Base-by-base conservation (phyloP, 2,113 vertebrate species). In the Orcinus orca region DNA sequence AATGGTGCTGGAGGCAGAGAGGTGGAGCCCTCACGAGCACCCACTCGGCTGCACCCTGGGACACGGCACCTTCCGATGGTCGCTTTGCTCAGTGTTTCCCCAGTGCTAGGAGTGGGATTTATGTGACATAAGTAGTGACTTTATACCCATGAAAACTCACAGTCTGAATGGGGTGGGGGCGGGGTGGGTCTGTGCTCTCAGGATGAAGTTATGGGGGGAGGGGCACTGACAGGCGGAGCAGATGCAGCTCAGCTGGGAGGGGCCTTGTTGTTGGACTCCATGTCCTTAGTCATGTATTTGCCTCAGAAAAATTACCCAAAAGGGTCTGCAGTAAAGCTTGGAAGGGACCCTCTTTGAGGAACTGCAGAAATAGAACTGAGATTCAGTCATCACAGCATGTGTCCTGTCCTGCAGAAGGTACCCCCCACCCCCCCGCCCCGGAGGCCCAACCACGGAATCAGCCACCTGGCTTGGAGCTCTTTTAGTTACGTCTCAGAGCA, bases 21-120 rank as follows among this genome's bases (percentile, higher is more conserved):
- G 41, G 87, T 73, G 85, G 65, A 96, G 89, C 18, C 67, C 5
- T 0, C 25, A 2, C 8, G 6, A 36, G 13, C 4, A 29, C 12
- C 6, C 12, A 14, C 74, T 8, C 5, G 47, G 23, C 18, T 13
- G 6, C 5, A 4, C 38, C 36, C 1, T 3, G 65, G 33, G 7
- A 2, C n/a, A 0, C 0, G 33, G 2, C 50, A 7, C 3, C 79
- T 68, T 20, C 13, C 0, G 1, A 11, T 44, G n/a, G 73, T 60
- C 12, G 18, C 55, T 71, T 53, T 60, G 29, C 11, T 60, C 23
- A 50, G 12, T 79, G 15, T 85, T 92, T 87, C 55, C 38, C 17
- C 12, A 26, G 36, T 55, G 12, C 36, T 21, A 38, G 44, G 25
- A 36, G 29, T n/a, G 58, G 31, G 18, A 9, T 58, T 89, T 38